Conservation (phyloP, 2,113 vertebrate genomes). For the Entelurus aequoreus region DNA sequence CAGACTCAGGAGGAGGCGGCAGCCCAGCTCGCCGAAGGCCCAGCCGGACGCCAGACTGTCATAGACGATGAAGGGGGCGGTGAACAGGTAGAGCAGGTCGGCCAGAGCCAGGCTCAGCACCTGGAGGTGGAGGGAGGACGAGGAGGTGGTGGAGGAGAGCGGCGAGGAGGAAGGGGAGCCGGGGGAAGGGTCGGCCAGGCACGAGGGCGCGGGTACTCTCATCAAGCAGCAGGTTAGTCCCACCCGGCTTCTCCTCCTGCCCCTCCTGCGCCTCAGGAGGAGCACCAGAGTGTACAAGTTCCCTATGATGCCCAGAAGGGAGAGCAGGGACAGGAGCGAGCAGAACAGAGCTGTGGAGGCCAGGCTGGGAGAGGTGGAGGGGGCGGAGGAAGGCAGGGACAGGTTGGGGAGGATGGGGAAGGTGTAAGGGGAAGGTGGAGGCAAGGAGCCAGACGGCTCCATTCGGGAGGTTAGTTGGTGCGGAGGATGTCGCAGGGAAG, state of each 20-base stretch:
- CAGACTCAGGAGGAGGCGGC: constrained; percentile 76
- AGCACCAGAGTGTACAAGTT: constrained; percentile 80
- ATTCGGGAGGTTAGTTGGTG: constrained; percentile 41
- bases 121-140: constrained; percentile 75
- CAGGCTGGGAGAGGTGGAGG: constrained; percentile 66
- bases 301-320: constrained; percentile 73
- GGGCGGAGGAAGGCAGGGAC: constrained; percentile 59
- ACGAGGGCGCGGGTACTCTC: constrained; percentile 47
- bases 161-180: constrained; percentile 59
- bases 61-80: constrained; percentile 79
- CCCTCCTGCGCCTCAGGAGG: constrained; percentile 64
- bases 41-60: constrained; percentile 77
- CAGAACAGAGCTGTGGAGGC: constrained; percentile 76
- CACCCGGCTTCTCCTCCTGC: constrained; percentile 49
- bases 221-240: constrained; percentile 49
- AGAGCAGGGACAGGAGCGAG: constrained; percentile 76
- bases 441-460: constrained; percentile 58
- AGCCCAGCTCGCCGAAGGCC: constrained; percentile 78
- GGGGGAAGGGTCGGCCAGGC: constrained; percentile 54
- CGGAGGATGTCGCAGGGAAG: not conserved
- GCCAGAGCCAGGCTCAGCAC: constrained; percentile 79
- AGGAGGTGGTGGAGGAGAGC: constrained; percentile 53
- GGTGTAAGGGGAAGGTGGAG: constrained; percentile 55
- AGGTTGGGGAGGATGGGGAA: constrained; percentile 46
- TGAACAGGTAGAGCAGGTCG: constrained; percentile 80